Base-by-base conservation (phyloP, 2,888 invertebrate genomes). In the Yponomeuta evonymella region DNA sequence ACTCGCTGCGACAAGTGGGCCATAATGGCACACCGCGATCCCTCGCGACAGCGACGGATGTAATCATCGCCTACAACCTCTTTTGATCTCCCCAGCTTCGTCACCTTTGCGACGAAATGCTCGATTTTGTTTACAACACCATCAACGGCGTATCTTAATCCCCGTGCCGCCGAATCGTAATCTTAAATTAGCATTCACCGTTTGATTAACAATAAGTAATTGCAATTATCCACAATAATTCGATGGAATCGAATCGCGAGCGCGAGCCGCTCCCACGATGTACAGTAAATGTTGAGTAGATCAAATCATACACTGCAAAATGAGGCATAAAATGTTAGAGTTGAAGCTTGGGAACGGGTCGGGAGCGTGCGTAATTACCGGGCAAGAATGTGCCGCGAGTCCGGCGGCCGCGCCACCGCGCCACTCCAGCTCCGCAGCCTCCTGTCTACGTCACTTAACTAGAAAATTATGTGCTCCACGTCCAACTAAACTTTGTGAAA, bases 271-370 rank as follows among this genome's bases (percentile, higher is more conserved):
- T 90, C 90, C 84, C 90, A 89, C 88, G 87, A 87, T 86, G 88
- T 87, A 89, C 79, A 81, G 80, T 81, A 86, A 87, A 84, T 87
- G 85, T 85, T 81, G 81, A 84, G 83, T 86, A 84, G 86, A 84
- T 85, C 87, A 90, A 89, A 90, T 90, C 88, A 89, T 89, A 89
- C 82, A 87, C 81, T 86, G 84, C 84, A 82, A 88, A 88, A 89
- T 88, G 86, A 88, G 87, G 88, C 87, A 88, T 89, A 87, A 89
- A 90, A 89, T 85, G 87, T 86, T 85, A 88, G 83, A 87, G 84
- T 81, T 76, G 81, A 81, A 80, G 85, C 87, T 86, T 88, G 88
- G 87, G 86, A 89, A 87, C 84, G 84, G 84, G 84, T 85, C 83
- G 83, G 70, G 81, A 72, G 84, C 87, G 86, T 85, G 86, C 85